Evolutionary conservation across 2,888 invertebrate genomes (phyloP), one percentile per base, ranked within the genome.

Genomic region (Caenorhabditis sinica): DNA sequence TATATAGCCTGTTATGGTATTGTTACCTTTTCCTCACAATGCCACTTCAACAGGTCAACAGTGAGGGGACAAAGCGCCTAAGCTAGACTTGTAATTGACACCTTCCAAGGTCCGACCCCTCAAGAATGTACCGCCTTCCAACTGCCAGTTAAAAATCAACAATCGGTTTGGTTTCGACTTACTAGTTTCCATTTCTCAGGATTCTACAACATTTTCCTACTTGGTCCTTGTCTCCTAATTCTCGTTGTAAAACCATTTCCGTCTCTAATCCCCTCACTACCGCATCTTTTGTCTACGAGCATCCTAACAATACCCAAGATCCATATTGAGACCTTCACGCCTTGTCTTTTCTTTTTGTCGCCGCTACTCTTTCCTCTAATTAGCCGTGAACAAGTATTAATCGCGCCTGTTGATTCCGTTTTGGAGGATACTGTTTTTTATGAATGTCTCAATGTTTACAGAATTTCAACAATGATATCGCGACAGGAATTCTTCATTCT

Each of bases 21-120:
- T 80, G 80, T 80, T 72, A 66, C 80, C 63, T 73, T 49, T 72
- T 43, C 23, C 36, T 30, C 20, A 80, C 80, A 80, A 80, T 72
- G 72, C 72, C 80, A 80, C 80, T 80, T 80, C 80, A 80, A 25
- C 66, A 58, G 33, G 72, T 72, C 72, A 80, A 80, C 69, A 77
- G 11, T 43, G 30, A n/a, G 25, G 25, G 49, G 56, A 72, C 80
- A 79, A 79, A 72, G 72, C 80, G 72, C 8, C 51, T 58, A 49
- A 80, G 80, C 80, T 72, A 66, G 72, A 80, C 66, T 72, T 80
- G 80, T 80, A 80, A 80, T 80, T 80, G 80, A 80, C 80, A 80
- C 80, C 80, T 49, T 63, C 45, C 36, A 56, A 69, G 60, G 77
- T 61, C 66, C 69, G 58, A 45, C 71, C 30, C 56, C 51, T 75